phyloP scores from a whole-genome alignment of 2,888 invertebrate genomes.

The Taenaris catops region DNA sequence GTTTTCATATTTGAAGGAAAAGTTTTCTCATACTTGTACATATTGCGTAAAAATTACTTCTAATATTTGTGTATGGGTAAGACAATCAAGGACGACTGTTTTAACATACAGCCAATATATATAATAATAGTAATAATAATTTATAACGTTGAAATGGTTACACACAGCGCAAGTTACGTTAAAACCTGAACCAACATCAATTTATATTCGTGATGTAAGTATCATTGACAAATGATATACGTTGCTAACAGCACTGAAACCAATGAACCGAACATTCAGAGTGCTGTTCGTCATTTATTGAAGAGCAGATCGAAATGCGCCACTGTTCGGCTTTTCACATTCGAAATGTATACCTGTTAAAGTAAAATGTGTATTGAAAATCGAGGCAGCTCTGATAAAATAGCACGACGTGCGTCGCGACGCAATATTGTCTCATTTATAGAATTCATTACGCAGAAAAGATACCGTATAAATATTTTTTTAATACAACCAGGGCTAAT shows the following conservation, averaged over 20 bases:
- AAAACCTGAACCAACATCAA: slow-evolving; percentile 1
- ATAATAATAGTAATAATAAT: too few species aligned
- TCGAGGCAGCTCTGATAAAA: slow-evolving; percentile 6
- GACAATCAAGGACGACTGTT: too few species aligned
- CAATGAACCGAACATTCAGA: slow-evolving; percentile 19
- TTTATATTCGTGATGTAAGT: slow-evolving; percentile 1
- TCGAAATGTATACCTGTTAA: slow-evolving; percentile 13
- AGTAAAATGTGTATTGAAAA: slow-evolving; percentile 14
- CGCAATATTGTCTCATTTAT: slow-evolving; percentile 3
- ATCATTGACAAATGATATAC: slow-evolving; percentile 15
- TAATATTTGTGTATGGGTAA: too few species aligned
- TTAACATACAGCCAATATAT: too few species aligned
- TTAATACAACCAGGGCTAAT: too few species aligned
- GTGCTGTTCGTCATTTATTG: slow-evolving; percentile 20
- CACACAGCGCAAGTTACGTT: background rate
- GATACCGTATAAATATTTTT: too few species aligned
- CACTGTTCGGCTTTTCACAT: slow-evolving; percentile 15
- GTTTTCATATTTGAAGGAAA: too few species aligned
- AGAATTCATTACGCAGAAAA: background rate
- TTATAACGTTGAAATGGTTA: background rate
- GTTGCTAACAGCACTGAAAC: slow-evolving; percentile 15
- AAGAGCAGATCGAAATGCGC: slow-evolving; percentile 16
- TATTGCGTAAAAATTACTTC: too few species aligned
- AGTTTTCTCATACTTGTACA: too few species aligned
- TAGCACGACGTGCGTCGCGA: background rate